These are phyloP conservation scores for Murina feae DNA, from an alignment of 2,113 vertebrate genomes.

Conservation along the genomic window DNA sequence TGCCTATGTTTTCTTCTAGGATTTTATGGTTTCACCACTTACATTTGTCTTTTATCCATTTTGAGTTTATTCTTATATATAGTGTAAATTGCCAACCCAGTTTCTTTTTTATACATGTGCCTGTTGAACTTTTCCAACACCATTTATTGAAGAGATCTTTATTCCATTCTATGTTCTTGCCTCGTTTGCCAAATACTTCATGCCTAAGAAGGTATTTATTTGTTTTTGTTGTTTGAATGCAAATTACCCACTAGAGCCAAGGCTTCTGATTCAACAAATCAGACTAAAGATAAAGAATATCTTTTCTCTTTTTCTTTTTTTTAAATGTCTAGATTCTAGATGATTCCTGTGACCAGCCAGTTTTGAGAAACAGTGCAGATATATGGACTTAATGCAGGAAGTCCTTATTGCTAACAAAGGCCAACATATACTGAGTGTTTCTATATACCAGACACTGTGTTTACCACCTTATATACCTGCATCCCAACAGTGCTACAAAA, in stretches of 20 bases:
- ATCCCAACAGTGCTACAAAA: background rate
- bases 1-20: background rate
- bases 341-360: background rate
- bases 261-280: background rate
- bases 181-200: background rate
- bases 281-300: background rate
- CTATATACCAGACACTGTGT: background rate
- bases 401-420: background rate
- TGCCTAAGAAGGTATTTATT: background rate
- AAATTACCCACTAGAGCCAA: background rate
- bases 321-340: background rate
- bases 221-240: background rate
- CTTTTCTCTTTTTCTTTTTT: background rate
- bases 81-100: background rate
- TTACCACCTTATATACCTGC: background rate
- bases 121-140: background rate
- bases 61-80: background rate
- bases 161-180: background rate
- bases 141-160: background rate
- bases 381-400: background rate
- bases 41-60: background rate
- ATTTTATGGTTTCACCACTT: background rate
- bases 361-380: background rate
- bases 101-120: background rate
- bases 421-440: background rate